Percentiles rank a stretch among this genome's conserved stretches.
Conservation (phyloP, 2,888 invertebrate genomes). For the Sthenelais limicola region DNA sequence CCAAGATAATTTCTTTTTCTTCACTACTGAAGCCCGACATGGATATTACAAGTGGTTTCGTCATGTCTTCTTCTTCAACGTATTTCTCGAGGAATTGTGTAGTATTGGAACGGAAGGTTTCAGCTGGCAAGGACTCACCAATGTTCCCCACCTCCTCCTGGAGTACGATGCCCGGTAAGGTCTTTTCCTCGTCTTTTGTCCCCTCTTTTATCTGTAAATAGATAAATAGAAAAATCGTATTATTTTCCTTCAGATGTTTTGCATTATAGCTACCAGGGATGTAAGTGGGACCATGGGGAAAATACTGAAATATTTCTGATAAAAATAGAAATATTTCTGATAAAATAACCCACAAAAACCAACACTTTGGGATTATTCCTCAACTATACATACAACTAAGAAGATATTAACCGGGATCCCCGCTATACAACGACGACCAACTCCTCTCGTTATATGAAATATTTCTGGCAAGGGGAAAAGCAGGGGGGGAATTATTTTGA, state of each 20-base stretch:
- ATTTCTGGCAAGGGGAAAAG: too few species aligned
- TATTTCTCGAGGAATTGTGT: constrained; percentile 22
- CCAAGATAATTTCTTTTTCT: constrained; percentile 18
- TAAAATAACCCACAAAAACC: too few species aligned
- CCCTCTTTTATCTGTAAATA: constrained; percentile 31
- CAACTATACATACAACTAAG: too few species aligned
- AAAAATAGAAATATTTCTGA: too few species aligned
- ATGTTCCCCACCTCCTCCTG: constrained; percentile 6
- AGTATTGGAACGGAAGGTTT: neutral
- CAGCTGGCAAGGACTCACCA: neutral
- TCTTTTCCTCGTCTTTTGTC: constrained; percentile 19
- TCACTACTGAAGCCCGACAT: neutral
- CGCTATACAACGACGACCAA: too few species aligned
- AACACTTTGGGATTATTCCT: too few species aligned
- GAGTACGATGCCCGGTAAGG: neutral
- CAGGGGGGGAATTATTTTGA: too few species aligned
- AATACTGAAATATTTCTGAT: too few species aligned
- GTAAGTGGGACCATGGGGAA: too few species aligned
- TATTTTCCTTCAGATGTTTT: neutral
- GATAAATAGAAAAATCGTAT: neutral
- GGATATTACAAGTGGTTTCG: constrained; percentile 23
- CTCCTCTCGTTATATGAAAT: too few species aligned
- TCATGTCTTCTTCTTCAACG: constrained; percentile 21
- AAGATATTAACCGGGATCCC: too few species aligned
- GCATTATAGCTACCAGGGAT: too few species aligned